These are phyloP conservation scores for Drosophila eugracilis DNA, from an alignment of 1,140 invertebrate genomes.

Conservation along the genomic window DNA sequence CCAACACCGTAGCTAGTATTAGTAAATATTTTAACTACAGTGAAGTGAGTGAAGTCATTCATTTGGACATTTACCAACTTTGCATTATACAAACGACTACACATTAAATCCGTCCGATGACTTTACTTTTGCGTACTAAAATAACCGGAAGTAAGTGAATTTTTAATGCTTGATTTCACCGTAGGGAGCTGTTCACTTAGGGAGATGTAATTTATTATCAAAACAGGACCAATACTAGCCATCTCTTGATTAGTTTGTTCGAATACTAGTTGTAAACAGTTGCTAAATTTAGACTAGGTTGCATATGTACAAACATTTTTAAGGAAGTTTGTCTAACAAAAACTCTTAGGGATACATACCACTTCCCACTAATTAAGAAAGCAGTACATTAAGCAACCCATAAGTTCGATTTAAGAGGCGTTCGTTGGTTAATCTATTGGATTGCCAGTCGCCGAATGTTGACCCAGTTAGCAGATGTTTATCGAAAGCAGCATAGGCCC, in stretches of 20 bases:
- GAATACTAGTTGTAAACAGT: slow-evolving; percentile 10
- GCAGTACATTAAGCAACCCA: neutral
- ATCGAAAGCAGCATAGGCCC: slow-evolving; percentile 5
- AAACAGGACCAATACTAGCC: slow-evolving; percentile 8
- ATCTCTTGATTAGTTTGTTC: slow-evolving; percentile 4
- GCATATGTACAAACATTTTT: no score
- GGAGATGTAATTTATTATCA: slow-evolving; percentile 42
- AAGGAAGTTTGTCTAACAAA: no score
- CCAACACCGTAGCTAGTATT: slow-evolving; percentile 44
- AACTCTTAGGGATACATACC: no score
- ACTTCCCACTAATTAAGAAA: no score
- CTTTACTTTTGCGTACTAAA: slow-evolving; percentile 81
- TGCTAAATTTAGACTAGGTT: neutral
- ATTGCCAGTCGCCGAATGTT: slow-evolving; percentile 37
- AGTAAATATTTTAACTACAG: slow-evolving; percentile 80
- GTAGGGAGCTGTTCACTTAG: slow-evolving; percentile 9
- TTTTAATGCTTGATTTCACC: slow-evolving; percentile 78
- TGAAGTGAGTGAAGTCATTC: slow-evolving; percentile 79
- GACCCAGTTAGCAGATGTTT: slow-evolving; percentile 43
- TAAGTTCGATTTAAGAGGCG: slow-evolving; percentile 16
- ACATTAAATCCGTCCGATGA: slow-evolving; percentile 57
- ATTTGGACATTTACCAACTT: slow-evolving; percentile 81
- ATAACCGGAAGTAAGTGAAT: slow-evolving; percentile 80
- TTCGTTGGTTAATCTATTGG: slow-evolving; percentile 38
- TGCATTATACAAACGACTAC: slow-evolving; percentile 78